These are phyloP conservation scores for Chaetodon trifasciatus DNA, from an alignment of 2,797 vertebrate species.

Conservation along the genomic window DNA sequence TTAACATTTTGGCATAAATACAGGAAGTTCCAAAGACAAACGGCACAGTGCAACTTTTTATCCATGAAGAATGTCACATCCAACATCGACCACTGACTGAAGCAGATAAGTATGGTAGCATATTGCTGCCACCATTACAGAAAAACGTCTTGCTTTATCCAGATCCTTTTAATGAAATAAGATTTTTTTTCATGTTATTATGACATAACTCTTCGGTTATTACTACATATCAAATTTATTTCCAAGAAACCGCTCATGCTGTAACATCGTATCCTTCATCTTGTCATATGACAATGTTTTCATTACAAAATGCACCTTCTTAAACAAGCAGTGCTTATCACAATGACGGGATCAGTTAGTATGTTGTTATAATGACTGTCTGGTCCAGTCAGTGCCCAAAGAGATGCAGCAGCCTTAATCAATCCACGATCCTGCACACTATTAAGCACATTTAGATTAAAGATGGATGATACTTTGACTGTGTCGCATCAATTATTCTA, in stretches of 20 bases:
- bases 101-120: not conserved
- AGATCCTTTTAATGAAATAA: not conserved
- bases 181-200: not conserved
- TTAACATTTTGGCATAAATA: slow-evolving; percentile 15
- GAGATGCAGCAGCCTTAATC: not conserved
- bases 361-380: not conserved
- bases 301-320: not conserved
- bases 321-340: not conserved
- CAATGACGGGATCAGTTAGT: not conserved
- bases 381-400: not conserved
- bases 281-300: not conserved
- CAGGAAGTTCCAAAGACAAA: not conserved
- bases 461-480: too few species aligned
- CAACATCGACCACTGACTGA: not conserved
- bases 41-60: not conserved
- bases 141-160: not conserved
- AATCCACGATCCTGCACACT: not conserved
- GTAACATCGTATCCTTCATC: not conserved
- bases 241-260: not conserved
- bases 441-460: too few species aligned
- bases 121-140: not conserved
- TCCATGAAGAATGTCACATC: not conserved
- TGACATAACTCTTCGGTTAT: too few species aligned
- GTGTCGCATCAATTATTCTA: too few species aligned
- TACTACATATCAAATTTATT: not conserved